phyloP scores from a whole-genome alignment of 2,113 vertebrate species.

The Peromyscus polionotus region DNA sequence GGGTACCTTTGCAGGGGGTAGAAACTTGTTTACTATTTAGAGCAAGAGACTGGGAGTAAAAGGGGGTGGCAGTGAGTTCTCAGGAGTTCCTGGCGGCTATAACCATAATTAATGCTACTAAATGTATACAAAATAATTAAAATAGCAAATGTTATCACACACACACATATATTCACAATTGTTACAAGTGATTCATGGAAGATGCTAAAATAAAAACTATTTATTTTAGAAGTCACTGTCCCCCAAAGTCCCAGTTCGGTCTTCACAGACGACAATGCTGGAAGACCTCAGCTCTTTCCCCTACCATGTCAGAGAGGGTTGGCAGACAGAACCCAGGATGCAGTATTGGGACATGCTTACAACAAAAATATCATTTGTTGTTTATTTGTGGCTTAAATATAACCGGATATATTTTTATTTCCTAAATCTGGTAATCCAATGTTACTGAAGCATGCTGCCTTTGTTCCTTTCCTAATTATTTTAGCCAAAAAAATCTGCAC shows the following conservation, averaged over 20 bases:
- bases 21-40: background rate
- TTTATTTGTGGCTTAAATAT: slow-evolving; percentile 55
- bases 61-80: background rate
- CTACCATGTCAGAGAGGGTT: background rate
- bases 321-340: background rate
- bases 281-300: background rate
- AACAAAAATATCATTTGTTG: slow-evolving; percentile 21
- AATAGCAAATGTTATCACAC: slow-evolving; percentile 1
- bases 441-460: slow-evolving; percentile 33
- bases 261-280: background rate
- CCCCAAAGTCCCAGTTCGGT: background rate
- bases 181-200: background rate
- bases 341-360: background rate
- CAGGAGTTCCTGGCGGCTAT: background rate
- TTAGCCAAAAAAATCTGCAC: background rate
- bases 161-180: background rate
- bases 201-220: background rate
- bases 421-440: background rate
- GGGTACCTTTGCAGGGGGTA: background rate
- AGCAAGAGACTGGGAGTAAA: slow-evolving; percentile 34
- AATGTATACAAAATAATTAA: slow-evolving; percentile 1
- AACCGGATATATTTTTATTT: slow-evolving; percentile 52
- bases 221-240: background rate
- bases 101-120: background rate
- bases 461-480: slow-evolving; percentile 8